These are phyloP conservation scores for Oxyruncus cristatus DNA, from an alignment of 2,113 vertebrate species.

Conservation along the genomic window DNA sequence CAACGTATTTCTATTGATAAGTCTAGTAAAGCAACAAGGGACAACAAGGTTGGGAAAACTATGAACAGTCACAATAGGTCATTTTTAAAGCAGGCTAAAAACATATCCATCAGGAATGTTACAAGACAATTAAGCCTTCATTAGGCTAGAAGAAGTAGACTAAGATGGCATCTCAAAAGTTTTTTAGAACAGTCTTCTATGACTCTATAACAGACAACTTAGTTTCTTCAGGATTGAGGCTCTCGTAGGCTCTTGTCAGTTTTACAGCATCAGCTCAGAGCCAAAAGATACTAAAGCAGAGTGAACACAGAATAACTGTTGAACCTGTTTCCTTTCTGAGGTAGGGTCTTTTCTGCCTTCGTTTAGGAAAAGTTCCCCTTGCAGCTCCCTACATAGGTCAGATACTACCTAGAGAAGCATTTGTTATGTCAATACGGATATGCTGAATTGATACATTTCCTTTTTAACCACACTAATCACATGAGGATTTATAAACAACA, in stretches of 20 bases:
- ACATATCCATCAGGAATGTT: neutral
- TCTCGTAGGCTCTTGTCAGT: neutral
- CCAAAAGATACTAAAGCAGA: neutral
- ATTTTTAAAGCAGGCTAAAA: neutral
- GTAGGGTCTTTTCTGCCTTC: neutral
- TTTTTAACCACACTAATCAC: neutral
- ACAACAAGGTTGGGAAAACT: neutral
- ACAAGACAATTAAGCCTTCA: neutral
- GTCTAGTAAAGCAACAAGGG: neutral
- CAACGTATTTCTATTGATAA: neutral
- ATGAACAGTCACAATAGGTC: neutral
- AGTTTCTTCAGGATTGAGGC: neutral
- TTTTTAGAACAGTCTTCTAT: neutral
- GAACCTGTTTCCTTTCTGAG: neutral
- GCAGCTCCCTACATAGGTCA: neutral
- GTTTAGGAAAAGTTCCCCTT: neutral
- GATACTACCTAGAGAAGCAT: neutral
- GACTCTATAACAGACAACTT: neutral
- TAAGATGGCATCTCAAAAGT: neutral
- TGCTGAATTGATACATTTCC: neutral
- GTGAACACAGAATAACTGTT: neutral
- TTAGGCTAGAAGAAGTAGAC: neutral
- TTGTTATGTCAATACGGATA: neutral
- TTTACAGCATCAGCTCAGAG: neutral
- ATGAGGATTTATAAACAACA: neutral